Conservation (phyloP, 2,888 invertebrate genomes). For the Apamea epomidion region DNA sequence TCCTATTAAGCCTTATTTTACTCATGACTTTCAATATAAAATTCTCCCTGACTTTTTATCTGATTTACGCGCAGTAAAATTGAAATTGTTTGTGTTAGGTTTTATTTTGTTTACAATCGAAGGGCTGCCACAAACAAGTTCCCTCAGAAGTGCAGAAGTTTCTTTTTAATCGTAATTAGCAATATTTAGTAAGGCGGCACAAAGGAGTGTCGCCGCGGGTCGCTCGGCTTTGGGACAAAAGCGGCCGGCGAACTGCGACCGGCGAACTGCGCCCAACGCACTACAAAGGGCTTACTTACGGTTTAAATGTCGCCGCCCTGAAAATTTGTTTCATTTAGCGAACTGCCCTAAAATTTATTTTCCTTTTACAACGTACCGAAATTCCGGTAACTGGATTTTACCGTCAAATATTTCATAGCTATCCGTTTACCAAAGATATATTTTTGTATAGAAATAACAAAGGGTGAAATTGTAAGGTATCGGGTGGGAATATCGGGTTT, state of each 20-base stretch:
- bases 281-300: constrained; percentile 88
- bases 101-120: constrained; percentile 58
- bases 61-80: constrained; percentile 12
- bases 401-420: constrained; percentile 80
- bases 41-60: not conserved
- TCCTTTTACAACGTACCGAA: constrained; percentile 75
- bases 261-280: constrained; percentile 73
- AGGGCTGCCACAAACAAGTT: constrained; percentile 54
- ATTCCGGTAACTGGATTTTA: constrained; percentile 76
- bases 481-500: constrained; percentile 73
- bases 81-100: constrained; percentile 25
- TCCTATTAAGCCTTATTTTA: not conserved
- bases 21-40: constrained; percentile 1
- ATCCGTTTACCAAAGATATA: constrained; percentile 79
- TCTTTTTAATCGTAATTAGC: constrained; percentile 87
- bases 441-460: constrained; percentile 77
- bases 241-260: constrained; percentile 72
- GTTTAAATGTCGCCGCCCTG: constrained; percentile 87
- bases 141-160: constrained; percentile 69
- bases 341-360: constrained; percentile 84
- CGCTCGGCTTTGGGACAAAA: constrained; percentile 81
- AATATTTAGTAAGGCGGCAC: constrained; percentile 84
- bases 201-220: constrained; percentile 83
- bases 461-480: constrained; percentile 77
- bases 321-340: constrained; percentile 89